phyloP scores from a whole-genome alignment of 2,888 invertebrate species.

The Hyppa rectilinea region DNA sequence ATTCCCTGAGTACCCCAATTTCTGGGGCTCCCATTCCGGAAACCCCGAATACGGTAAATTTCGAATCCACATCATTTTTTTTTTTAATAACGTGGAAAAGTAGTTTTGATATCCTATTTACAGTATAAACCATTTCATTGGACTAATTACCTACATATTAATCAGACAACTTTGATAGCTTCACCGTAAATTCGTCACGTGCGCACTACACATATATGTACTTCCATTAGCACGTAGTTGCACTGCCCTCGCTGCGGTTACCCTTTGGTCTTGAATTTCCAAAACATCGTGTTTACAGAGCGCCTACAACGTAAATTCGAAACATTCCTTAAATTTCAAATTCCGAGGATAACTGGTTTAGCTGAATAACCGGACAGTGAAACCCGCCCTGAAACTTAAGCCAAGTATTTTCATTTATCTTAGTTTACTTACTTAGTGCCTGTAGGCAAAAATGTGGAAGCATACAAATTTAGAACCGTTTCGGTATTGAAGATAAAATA shows the following conservation, averaged over 20 bases:
- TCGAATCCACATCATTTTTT: neutral
- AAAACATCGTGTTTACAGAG: slow-evolving; percentile 60
- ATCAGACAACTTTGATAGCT: neutral
- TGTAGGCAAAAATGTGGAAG: slow-evolving; percentile 50
- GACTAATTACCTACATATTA: neutral
- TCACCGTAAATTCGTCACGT: neutral
- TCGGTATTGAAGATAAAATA: slow-evolving; percentile 20
- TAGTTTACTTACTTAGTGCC: slow-evolving; percentile 56
- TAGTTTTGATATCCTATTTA: neutral
- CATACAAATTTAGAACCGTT: slow-evolving; percentile 39
- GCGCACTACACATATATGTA: neutral
- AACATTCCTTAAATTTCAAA: slow-evolving; percentile 75
- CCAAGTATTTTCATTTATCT: slow-evolving; percentile 69
- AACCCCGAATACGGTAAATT: no score
- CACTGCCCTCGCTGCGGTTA: slow-evolving; percentile 56
- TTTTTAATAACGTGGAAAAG: neutral
- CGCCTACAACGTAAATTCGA: slow-evolving; percentile 66
- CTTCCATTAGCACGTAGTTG: slow-evolving; percentile 37
- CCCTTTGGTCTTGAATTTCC: slow-evolving; percentile 62
- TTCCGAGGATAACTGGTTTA: slow-evolving; percentile 70
- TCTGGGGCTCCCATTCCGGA: no score
- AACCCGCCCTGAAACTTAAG: slow-evolving; percentile 65
- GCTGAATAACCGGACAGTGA: slow-evolving; percentile 70
- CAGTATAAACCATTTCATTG: neutral
- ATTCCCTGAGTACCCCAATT: no score